Conservation (phyloP, 2,797 vertebrate species). For the Molossus alvarezi region DNA sequence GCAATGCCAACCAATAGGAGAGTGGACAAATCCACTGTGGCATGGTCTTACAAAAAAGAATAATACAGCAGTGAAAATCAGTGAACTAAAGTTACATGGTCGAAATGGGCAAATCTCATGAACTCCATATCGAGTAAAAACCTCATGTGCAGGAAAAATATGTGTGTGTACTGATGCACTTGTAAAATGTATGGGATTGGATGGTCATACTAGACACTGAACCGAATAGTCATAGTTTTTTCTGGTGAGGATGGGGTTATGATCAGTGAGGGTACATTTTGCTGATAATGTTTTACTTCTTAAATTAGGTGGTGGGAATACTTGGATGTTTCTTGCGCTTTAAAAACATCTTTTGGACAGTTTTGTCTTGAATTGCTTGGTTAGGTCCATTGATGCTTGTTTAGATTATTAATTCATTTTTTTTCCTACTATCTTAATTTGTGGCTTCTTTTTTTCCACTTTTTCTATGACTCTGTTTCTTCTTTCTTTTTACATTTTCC, state of each 20-base stretch:
- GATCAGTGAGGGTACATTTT: neutral
- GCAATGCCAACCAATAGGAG: neutral
- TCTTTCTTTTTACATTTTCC: neutral
- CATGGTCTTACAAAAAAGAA: neutral
- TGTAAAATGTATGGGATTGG: neutral
- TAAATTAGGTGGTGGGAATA: neutral
- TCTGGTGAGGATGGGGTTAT: neutral
- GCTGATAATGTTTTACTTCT: constrained; percentile 3
- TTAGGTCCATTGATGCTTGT: neutral
- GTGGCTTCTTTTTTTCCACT: neutral
- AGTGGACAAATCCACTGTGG: neutral
- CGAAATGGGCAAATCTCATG: neutral
- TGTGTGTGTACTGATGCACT: neutral
- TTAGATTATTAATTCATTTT: constrained; percentile 26
- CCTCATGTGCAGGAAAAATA: neutral
- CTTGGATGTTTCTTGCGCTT: neutral
- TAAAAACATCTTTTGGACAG: neutral
- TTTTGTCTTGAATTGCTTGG: neutral
- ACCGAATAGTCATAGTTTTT: neutral
- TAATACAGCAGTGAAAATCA: neutral
- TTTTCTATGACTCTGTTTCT: neutral
- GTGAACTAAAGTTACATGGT: neutral
- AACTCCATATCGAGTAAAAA: neutral
- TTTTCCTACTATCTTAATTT: neutral
- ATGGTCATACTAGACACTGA: neutral